Conservation (phyloP, 2,797 vertebrate species). For the Echiichthys vipera region DNA sequence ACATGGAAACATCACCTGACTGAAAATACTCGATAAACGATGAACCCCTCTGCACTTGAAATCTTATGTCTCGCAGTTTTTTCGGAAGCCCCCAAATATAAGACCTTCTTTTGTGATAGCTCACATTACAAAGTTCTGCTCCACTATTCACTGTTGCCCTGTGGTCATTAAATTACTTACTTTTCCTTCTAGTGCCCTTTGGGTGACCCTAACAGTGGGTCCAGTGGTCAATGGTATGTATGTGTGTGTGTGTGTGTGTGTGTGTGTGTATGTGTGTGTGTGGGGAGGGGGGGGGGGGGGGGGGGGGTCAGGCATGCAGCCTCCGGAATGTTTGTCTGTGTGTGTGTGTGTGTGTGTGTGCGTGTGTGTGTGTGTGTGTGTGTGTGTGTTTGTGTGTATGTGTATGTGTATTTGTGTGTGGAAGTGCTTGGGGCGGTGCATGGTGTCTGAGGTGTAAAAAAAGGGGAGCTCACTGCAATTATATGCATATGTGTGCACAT, state of each 20-base stretch:
- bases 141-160: constrained; percentile 34
- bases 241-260: constrained; percentile 41
- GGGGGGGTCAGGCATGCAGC: background rate
- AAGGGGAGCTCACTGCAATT: constrained; percentile 6
- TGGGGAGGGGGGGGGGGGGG: background rate
- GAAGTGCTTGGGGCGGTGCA: constrained; percentile 29
- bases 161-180: constrained; percentile 58
- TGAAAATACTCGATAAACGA: constrained; percentile 5
- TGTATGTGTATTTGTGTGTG: no score
- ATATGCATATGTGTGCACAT: background rate
- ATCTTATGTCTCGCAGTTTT: constrained; percentile 10
- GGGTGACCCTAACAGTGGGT: constrained; percentile 60
- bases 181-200: constrained; percentile 64
- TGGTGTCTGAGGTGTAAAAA: constrained; percentile 33
- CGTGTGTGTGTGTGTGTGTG: constrained; percentile 39
- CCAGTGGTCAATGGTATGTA: constrained; percentile 63
- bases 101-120: constrained; percentile 36
- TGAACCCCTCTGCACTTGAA: constrained; percentile 1
- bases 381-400: background rate
- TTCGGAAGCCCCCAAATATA: constrained; percentile 17
- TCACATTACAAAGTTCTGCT: constrained; percentile 25
- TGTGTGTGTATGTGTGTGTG: constrained; percentile 34
- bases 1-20: constrained; percentile 20
- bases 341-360: constrained; percentile 51
- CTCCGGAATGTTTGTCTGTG: constrained; percentile 65